phyloP scores from a whole-genome alignment of 53 echinoderm and acorn worm species.

The Henricia sp. region DNA sequence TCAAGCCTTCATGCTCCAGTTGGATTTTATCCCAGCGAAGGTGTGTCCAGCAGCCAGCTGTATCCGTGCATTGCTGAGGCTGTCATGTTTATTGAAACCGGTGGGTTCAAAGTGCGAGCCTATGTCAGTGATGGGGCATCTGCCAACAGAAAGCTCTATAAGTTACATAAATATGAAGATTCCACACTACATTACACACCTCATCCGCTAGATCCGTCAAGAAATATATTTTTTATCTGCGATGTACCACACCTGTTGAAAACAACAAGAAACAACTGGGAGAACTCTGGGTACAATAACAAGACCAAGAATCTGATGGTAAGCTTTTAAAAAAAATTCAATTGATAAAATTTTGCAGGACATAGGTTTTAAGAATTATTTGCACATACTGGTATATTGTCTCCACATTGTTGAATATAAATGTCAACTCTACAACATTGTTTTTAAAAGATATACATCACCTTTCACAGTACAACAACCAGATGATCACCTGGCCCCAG shows the following conservation, averaged over 20 bases:
- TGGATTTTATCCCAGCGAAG: conserved; percentile 27
- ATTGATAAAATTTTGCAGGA: no score
- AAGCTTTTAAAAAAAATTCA: conserved; percentile 7
- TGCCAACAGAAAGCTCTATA: conserved; percentile 44
- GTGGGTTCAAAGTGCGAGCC: conserved; percentile 42
- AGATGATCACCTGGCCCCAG: conserved; percentile 38
- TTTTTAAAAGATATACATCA: background rate
- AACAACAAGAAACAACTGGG: background rate
- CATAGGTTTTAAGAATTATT: no score
- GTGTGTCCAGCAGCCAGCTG: conserved; percentile 1
- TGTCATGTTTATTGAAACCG: conserved; percentile 9
- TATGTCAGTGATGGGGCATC: conserved; percentile 47
- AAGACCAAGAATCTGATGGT: conserved; percentile 37
- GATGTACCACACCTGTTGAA: conserved; percentile 14
- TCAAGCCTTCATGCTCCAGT: conserved; percentile 20
- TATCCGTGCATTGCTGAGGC: conserved; percentile 27
- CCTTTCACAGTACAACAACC: background rate
- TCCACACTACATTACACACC: background rate
- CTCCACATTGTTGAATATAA: background rate
- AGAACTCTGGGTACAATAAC: conserved; percentile 30
- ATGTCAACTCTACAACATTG: background rate
- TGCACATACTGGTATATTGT: no score
- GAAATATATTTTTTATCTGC: background rate
- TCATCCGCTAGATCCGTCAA: background rate
- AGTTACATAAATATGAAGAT: background rate